A percentile compares a stretch with the other conserved stretches of the same genome.
phyloP scores from a whole-genome alignment of 2,113 vertebrate genomes.

The Anas platyrhynchos region DNA sequence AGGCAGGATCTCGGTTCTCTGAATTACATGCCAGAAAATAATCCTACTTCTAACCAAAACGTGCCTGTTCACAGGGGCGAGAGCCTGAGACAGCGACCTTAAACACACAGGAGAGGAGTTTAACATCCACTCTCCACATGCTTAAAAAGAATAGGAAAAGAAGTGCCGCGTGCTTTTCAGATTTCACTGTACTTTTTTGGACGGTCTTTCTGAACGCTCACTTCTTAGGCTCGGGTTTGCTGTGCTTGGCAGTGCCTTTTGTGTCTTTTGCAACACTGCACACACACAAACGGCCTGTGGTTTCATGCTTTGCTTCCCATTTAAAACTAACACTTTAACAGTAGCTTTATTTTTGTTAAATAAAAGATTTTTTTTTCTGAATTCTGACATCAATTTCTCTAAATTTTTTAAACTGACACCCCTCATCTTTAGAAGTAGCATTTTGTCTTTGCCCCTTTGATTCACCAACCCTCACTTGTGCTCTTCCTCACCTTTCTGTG shows the following conservation, averaged over 20 bases:
- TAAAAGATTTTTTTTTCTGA: background rate
- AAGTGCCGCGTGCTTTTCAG: background rate
- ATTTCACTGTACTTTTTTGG: background rate
- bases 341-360: conserved; percentile 64
- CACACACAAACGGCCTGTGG: conserved; percentile 41
- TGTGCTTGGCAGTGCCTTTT: conserved; percentile 40
- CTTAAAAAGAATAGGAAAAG: background rate
- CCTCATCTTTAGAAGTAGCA: background rate
- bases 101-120: background rate
- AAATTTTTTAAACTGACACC: background rate
- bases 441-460: background rate
- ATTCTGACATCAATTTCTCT: conserved; percentile 21
- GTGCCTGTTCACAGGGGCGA: background rate
- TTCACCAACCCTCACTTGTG: background rate
- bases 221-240: background rate
- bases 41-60: background rate
- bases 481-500: background rate
- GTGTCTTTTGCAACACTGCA: conserved; percentile 37
- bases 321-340: conserved; percentile 60
- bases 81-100: conserved; percentile 8
- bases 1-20: background rate
- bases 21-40: background rate
- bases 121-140: background rate
- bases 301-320: conserved; percentile 60
- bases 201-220: background rate